Evolutionary conservation across 2,888 invertebrate genomes (phyloP), one percentile per base, ranked within the genome.

Genomic region (Hypolimnas misippus): DNA sequence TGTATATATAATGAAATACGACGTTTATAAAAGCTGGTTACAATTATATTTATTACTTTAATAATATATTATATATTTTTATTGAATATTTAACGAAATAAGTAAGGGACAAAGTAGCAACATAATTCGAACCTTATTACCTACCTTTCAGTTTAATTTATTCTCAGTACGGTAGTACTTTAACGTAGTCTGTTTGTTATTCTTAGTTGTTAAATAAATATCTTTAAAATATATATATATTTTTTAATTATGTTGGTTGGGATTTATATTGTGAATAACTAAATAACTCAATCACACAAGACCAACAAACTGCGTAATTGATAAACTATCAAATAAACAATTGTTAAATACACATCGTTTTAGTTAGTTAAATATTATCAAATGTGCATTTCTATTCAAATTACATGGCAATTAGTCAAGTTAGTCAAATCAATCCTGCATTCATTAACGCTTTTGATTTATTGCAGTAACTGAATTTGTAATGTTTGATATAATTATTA

Each of bases 321-420:
- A 29, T 14, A 57, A 65, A 60, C 60, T 61, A 61, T 44, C 46
- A 64, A 61, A 64, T 57, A 50, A 42, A 52, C 52, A 64, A 64
- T 64, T 60, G 49, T 42, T 54, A 25, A 57, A 16, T 42, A 51
- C 44, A 57, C 21, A 42, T 51, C 21, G 46, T 57, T 64, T 63
- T 57, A 64, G 53, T 35, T 54, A 31, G 54, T 50, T 55, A 65
- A 65, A 65, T 54, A 65, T 54, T 49, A 42, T 19, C 57, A 52
- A 67, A 67, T 63, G 62, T 80, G 85, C 83, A 87, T 84, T 82
- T 77, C 83, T 83, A 84, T 86, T 86, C 82, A 83, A 86, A 86
- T 86, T 82, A 84, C 80, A 82, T 81, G 50, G 10, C 62, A 64
- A 62, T 62, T 65, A 67, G 67, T 65, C 57, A 52, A 66, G 57